phyloP scores from a whole-genome alignment of 1,140 invertebrate genomes.

The Achroia grisella region DNA sequence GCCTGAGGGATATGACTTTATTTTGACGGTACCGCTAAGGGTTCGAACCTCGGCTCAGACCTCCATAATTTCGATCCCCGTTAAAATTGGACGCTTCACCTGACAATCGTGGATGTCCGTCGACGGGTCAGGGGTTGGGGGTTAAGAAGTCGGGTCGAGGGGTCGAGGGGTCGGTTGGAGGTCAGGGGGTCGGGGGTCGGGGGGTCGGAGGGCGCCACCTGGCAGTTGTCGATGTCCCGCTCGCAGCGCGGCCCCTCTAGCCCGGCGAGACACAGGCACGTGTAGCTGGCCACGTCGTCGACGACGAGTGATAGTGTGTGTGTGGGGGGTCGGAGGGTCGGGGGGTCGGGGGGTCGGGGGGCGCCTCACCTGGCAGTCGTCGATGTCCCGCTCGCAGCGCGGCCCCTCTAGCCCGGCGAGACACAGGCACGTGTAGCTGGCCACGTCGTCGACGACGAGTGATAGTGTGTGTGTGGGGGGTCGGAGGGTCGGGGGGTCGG shows the following conservation, averaged over 20 bases:
- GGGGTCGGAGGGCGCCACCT: slow-evolving; percentile 59
- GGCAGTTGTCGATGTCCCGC: slow-evolving; percentile 90
- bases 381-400: slow-evolving; percentile 85
- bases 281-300: slow-evolving; percentile 83
- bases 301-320: slow-evolving; percentile 84
- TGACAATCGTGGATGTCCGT: slow-evolving; percentile 90
- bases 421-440: slow-evolving; percentile 87
- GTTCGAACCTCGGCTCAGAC: too few relatives aligned
- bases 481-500: slow-evolving; percentile 84
- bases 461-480: slow-evolving; percentile 85
- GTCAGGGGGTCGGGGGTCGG: too few relatives aligned
- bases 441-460: slow-evolving; percentile 83
- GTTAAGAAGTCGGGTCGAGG: slow-evolving; percentile 83
- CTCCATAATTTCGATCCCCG: too few relatives aligned
- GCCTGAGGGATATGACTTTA: too few relatives aligned
- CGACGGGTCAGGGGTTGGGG: slow-evolving; percentile 78
- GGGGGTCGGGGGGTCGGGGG: too few relatives aligned
- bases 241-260: slow-evolving; percentile 87
- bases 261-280: slow-evolving; percentile 82
- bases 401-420: slow-evolving; percentile 89
- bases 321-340: slow-evolving; percentile 85
- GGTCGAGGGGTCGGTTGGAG: slow-evolving; percentile 81
- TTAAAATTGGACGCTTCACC: slow-evolving; percentile 71
- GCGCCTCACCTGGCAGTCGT: slow-evolving; percentile 84
- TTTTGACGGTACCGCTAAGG: too few relatives aligned